Evolutionary conservation across 2,888 invertebrate species (phyloP), one percentile per base, ranked within the genome.

Genomic region (Temnothorax unifasciatus): DNA sequence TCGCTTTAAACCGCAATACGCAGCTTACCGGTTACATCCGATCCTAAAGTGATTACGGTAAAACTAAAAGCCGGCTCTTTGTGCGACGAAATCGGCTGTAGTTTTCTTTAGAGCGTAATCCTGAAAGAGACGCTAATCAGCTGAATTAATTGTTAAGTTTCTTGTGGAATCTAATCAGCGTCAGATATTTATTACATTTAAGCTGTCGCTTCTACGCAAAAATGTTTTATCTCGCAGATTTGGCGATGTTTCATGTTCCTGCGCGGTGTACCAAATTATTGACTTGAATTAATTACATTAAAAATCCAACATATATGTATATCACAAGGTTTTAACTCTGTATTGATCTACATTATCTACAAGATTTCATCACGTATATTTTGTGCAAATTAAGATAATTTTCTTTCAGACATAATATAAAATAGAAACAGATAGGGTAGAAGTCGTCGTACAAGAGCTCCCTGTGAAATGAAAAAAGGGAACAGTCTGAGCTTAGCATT

Each of bases 1-100:
- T 61, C 15, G 11, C n/a, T 75, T 75, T 47, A 61, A 61, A 59
- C 0, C 21, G 25, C 41, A 25, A 9, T 57, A 73, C 18, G 21
- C 41, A 44, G 44, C 61, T 75, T n/a, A 59, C 41, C n/a, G 61
- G 8, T 47, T 69, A 69, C 29, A 29, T 50, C n/a, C 69, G 18
- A 50, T 29, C 8, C 47, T 66, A 66, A 66, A 66, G 66, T 8
- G 29, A 69, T 69, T 69, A 34, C 34, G n/a, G 6, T 50, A 52
- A 50, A 52, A 52, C 29, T n/a, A 69, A 69, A 69, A 69, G 25
- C 52, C 11, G 18, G n/a, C 29, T 29, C 29, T 50, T 29, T 50
- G 50, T 69, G n/a, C 47, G 15, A 13, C 8, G 52, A 69, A 69
- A 69, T 69, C n/a, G 34, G 13, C n/a, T 52, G 0, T 1, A 69